A percentile compares a stretch with the other conserved stretches of the same genome.
Evolutionary conservation across 2,113 vertebrate species (phyloP).

Genomic region (Rhynchopsitta pachyrhyncha): DNA sequence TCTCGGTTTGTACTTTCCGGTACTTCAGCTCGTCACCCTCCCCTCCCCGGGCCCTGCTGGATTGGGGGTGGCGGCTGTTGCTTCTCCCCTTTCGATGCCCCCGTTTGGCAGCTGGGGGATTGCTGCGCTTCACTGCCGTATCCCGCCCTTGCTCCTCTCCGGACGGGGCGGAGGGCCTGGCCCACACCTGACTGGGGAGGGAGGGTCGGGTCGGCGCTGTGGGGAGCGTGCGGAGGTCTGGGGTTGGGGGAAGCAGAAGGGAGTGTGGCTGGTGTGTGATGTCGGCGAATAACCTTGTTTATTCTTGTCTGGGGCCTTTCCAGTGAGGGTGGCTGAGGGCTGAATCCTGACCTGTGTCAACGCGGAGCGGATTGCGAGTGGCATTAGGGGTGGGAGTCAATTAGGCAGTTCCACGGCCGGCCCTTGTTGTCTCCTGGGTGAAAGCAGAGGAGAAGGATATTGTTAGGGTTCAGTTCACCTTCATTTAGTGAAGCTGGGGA

Average conservation of each 20-base stretch:
- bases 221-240: neutral
- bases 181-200: neutral
- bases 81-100: neutral
- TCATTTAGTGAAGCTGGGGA: neutral
- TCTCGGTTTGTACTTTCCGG: neutral
- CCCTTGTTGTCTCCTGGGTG: neutral
- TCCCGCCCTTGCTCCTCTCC: neutral
- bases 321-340: neutral
- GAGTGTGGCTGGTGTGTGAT: neutral
- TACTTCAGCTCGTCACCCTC: neutral
- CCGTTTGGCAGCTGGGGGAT: neutral
- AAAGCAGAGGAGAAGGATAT: neutral
- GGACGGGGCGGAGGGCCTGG: neutral
- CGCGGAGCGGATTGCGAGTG: neutral
- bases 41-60: neutral
- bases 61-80: neutral
- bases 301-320: conserved; percentile 11
- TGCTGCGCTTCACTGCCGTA: neutral
- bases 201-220: neutral
- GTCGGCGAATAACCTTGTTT: conserved; percentile 53
- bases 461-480: neutral
- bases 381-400: neutral
- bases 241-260: neutral
- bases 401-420: neutral
- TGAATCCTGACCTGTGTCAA: conserved; percentile 20